These are phyloP conservation scores for Blera fallax DNA, from an alignment of 2,888 invertebrate genomes.

Conservation along the genomic window DNA sequence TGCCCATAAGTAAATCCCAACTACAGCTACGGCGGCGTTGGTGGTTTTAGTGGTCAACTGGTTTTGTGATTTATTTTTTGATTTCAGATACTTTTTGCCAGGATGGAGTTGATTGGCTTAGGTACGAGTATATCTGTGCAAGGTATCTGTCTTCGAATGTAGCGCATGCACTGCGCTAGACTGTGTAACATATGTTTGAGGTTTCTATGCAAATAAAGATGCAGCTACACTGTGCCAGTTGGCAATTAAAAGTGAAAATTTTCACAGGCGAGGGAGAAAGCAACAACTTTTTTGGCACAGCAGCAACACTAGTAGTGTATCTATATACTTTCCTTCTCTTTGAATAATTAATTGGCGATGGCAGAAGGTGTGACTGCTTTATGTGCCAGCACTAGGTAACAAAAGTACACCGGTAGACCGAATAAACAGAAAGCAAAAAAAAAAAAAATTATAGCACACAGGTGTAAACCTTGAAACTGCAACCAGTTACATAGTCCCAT, in stretches of 20 bases:
- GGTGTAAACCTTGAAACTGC: conserved; percentile 67
- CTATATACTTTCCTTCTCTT: conserved; percentile 61
- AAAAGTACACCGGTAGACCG: conserved; percentile 15
- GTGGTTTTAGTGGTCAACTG: conserved; percentile 18
- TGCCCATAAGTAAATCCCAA: not conserved
- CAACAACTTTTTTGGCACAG: conserved; percentile 59
- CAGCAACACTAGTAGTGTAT: not conserved
- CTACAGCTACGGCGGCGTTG: not conserved
- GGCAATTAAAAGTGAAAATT: conserved; percentile 71
- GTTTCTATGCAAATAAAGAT: not conserved
- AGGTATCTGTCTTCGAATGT: conserved; percentile 40
- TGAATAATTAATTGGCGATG: conserved; percentile 59
- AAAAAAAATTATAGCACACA: conserved; percentile 41
- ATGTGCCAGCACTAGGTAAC: conserved; percentile 41
- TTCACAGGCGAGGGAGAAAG: conserved; percentile 67
- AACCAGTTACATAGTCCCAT: conserved; percentile 56
- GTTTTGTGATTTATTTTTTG: conserved; percentile 6
- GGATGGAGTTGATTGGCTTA: not conserved
- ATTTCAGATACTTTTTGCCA: conserved; percentile 28
- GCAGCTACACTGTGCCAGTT: conserved; percentile 31
- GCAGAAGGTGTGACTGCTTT: conserved; percentile 60
- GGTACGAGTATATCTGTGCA: no score
- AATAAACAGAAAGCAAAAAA: conserved; percentile 1
- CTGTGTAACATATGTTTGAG: conserved; percentile 22
- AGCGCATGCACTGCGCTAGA: conserved; percentile 22